Percentiles rank a stretch among this genome's conserved stretches.
These are phyloP conservation scores for Phragmatobia fuliginosa DNA, from an alignment of 2,888 invertebrate species.

Conservation along the genomic window DNA sequence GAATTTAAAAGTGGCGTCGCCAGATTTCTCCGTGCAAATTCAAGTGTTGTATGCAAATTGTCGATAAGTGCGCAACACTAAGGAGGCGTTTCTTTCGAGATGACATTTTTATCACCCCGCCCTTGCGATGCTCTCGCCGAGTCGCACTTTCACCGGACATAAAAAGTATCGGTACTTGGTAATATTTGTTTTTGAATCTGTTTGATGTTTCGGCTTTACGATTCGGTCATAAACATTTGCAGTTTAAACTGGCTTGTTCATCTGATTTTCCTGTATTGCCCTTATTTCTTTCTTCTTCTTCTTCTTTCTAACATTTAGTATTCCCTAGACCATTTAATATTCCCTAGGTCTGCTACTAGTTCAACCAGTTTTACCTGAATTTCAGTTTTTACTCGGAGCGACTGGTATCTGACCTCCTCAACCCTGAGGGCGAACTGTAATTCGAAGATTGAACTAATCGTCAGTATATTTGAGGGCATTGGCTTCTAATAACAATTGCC, in stretches of 20 bases:
- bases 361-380: too few species aligned
- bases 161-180: slow-evolving; percentile 12
- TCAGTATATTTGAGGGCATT: too few species aligned
- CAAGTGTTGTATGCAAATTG: slow-evolving; percentile 72
- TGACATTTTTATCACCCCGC: slow-evolving; percentile 62
- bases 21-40: slow-evolving; percentile 68
- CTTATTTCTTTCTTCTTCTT: too few species aligned
- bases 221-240: not conserved
- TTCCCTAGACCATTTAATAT: too few species aligned
- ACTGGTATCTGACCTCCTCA: too few species aligned
- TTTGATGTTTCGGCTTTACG: not conserved
- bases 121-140: slow-evolving; percentile 35
- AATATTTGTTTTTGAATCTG: slow-evolving; percentile 11
- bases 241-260: not conserved
- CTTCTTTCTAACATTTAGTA: too few species aligned
- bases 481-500: too few species aligned
- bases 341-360: too few species aligned
- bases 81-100: slow-evolving; percentile 63
- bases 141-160: slow-evolving; percentile 56
- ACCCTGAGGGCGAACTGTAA: too few species aligned
- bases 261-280: not conserved
- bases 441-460: too few species aligned
- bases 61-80: slow-evolving; percentile 49
- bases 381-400: too few species aligned
- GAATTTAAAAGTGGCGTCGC: slow-evolving; percentile 59